phyloP scores from a whole-genome alignment of 2,113 vertebrate genomes.

The Sialia sialis region DNA sequence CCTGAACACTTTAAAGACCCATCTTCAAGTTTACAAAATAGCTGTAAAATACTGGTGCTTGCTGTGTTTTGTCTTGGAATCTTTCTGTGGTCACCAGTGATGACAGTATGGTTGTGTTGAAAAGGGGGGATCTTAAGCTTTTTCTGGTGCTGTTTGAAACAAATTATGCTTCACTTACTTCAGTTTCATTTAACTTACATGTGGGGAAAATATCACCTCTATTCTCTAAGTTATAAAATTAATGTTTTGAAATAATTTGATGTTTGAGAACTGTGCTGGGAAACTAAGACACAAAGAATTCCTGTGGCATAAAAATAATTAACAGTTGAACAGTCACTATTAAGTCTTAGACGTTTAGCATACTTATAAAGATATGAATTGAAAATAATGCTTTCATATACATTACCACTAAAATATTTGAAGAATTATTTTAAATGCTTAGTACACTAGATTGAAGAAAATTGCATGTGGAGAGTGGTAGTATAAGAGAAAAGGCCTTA shows the following conservation, averaged over 20 bases:
- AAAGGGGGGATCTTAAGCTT: background rate
- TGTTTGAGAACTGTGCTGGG: background rate
- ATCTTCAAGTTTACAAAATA: fast-evolving
- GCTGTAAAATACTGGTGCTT: background rate
- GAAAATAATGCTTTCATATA: background rate
- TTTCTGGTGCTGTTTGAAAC: background rate
- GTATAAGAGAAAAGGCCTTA: background rate
- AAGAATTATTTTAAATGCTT: background rate
- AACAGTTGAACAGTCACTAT: background rate
- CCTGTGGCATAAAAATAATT: background rate
- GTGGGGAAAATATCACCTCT: background rate
- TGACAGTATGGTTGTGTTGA: background rate
- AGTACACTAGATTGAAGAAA: background rate
- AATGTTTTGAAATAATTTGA: background rate
- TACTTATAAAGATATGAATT: background rate
- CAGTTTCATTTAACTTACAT: background rate
- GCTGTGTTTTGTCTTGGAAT: background rate
- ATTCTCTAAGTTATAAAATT: background rate
- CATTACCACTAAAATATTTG: background rate
- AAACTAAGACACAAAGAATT: background rate
- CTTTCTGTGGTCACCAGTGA: background rate
- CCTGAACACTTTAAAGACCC: background rate
- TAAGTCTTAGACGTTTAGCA: background rate
- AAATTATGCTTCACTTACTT: background rate
- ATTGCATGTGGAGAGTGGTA: background rate